phyloP scores from a whole-genome alignment of 1,140 invertebrate species.

The Drosophila miranda region DNA sequence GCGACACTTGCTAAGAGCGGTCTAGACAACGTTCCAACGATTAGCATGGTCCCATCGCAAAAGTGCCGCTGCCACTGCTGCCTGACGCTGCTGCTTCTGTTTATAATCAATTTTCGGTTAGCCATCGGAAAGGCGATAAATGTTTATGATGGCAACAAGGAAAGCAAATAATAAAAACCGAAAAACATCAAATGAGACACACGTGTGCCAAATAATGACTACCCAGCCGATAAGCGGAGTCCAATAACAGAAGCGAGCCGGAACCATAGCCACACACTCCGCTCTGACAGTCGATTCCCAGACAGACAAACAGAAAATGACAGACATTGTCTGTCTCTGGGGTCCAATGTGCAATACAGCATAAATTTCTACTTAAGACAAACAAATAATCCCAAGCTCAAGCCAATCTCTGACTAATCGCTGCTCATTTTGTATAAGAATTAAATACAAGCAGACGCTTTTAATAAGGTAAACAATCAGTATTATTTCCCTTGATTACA shows the following conservation, averaged over 20 bases:
- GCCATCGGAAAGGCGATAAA: slow-evolving; percentile 55
- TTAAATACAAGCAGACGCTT: no score
- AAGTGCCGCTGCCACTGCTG: slow-evolving; percentile 3
- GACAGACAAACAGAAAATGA: background rate
- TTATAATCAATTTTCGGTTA: slow-evolving; percentile 34
- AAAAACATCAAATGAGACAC: slow-evolving; percentile 66
- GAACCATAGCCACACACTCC: slow-evolving; percentile 9
- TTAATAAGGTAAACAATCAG: no score
- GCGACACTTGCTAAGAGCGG: slow-evolving; percentile 19
- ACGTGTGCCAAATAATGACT: slow-evolving; percentile 73
- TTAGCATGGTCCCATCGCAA: slow-evolving; percentile 15
- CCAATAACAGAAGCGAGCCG: slow-evolving; percentile 26
- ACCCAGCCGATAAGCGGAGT: slow-evolving; percentile 31
- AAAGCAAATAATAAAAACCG: slow-evolving; percentile 54
- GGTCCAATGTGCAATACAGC: slow-evolving; percentile 9
- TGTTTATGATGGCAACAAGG: slow-evolving; percentile 56
- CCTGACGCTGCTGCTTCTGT: background rate
- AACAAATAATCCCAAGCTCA: background rate
- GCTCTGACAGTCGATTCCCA: background rate
- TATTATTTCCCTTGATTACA: no score
- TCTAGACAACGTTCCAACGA: slow-evolving; percentile 18
- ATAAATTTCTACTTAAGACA: slow-evolving; percentile 6
- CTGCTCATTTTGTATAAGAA: background rate
- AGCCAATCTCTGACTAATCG: slow-evolving; percentile 3
- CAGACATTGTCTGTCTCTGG: background rate